These are phyloP conservation scores for Dromas ardeola DNA, from an alignment of 2,113 vertebrate species.

Conservation along the genomic window DNA sequence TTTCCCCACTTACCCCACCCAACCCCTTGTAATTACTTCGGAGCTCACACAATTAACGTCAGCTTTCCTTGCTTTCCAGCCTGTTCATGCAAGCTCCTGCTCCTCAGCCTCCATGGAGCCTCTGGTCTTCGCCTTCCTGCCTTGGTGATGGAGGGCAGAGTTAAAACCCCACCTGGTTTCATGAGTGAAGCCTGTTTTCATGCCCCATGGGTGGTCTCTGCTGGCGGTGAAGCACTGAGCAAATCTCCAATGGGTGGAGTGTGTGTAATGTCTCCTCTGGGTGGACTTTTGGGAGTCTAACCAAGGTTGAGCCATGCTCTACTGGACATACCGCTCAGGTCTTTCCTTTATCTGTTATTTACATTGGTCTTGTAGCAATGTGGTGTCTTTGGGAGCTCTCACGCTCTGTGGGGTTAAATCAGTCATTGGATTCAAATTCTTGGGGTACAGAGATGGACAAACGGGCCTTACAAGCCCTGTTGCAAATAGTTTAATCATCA, in stretches of 20 bases:
- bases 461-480: background rate
- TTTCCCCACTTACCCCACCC: background rate
- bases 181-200: background rate
- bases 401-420: background rate
- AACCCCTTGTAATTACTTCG: background rate
- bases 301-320: background rate
- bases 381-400: background rate
- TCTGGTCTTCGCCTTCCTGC: background rate
- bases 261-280: background rate
- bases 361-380: background rate
- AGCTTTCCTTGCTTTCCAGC: background rate
- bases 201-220: background rate
- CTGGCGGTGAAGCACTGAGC: background rate
- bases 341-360: background rate
- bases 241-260: background rate
- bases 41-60: background rate
- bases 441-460: background rate
- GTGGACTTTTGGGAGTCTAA: background rate
- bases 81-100: background rate
- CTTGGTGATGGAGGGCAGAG: background rate
- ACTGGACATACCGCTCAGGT: background rate
- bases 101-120: background rate
- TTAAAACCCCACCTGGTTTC: background rate
- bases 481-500: background rate
- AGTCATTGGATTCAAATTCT: background rate